phyloP scores from a whole-genome alignment of 2,113 vertebrate genomes.

The Myotis brandtii region DNA sequence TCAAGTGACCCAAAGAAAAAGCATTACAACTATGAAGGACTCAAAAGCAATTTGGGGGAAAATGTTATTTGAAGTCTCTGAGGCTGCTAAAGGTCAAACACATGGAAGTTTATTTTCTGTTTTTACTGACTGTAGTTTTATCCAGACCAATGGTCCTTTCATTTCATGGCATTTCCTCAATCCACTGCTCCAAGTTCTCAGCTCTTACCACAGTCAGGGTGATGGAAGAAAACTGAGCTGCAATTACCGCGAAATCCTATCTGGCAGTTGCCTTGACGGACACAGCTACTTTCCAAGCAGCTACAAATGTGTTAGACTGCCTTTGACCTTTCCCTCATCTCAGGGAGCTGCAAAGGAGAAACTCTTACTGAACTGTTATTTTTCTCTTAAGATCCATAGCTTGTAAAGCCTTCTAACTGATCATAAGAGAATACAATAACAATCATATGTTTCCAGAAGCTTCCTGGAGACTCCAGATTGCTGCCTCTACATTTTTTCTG shows the following conservation, averaged over 20 bases:
- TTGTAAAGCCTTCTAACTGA: slow-evolving; percentile 59
- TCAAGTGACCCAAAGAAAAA: slow-evolving; percentile 43
- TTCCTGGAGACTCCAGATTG: slow-evolving; percentile 5
- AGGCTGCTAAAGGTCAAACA: slow-evolving; percentile 55
- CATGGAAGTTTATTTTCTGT: slow-evolving; percentile 26
- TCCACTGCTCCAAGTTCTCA: slow-evolving; percentile 39
- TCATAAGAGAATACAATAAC: slow-evolving; percentile 11
- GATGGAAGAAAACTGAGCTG: background rate
- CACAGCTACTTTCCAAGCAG: slow-evolving; percentile 32
- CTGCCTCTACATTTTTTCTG: background rate
- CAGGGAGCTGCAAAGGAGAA: slow-evolving; percentile 16
- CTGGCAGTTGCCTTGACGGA: slow-evolving; percentile 49
- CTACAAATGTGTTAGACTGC: background rate
- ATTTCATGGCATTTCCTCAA: slow-evolving; percentile 57
- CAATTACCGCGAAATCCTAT: slow-evolving; percentile 49
- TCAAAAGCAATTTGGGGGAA: slow-evolving; percentile 59
- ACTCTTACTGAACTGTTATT: slow-evolving; percentile 42
- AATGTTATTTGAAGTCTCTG: slow-evolving; percentile 69
- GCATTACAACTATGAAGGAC: background rate
- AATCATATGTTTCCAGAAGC: background rate
- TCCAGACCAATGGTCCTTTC: slow-evolving; percentile 45
- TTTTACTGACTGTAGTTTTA: slow-evolving; percentile 61
- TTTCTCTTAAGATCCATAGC: slow-evolving; percentile 48
- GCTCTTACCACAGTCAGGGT: background rate
- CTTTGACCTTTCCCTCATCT: slow-evolving; percentile 55